These are phyloP conservation scores for Darevskia nairensis DNA, from an alignment of 2,797 vertebrate genomes.

Conservation along the genomic window DNA sequence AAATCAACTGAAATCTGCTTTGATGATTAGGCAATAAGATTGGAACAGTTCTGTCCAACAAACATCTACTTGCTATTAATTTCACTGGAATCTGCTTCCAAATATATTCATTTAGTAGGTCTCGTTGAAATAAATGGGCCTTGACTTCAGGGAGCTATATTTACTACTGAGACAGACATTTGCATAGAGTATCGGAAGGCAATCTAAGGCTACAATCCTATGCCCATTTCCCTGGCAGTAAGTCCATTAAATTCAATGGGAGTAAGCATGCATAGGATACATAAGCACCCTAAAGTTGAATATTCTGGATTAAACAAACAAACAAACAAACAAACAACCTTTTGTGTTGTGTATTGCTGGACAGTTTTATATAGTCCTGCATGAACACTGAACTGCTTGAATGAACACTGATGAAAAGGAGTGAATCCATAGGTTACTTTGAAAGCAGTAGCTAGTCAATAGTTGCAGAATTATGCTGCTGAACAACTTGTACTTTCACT, in stretches of 20 bases:
- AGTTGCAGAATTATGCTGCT: slow-evolving; percentile 29
- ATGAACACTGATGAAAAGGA: neutral
- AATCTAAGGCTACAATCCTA: neutral
- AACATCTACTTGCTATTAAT: neutral
- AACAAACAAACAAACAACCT: neutral
- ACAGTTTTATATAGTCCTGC: slow-evolving; percentile 25
- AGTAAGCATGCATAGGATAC: neutral
- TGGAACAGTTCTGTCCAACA: neutral
- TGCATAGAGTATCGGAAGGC: neutral
- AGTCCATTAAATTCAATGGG: neutral
- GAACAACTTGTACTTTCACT: slow-evolving; percentile 32
- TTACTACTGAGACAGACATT: neutral
- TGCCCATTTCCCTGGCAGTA: neutral
- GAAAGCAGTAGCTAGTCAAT: slow-evolving; percentile 28
- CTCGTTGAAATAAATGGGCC: neutral
- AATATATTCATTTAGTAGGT: neutral
- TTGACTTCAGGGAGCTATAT: neutral
- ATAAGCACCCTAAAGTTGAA: slow-evolving; percentile 50
- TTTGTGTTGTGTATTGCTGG: neutral
- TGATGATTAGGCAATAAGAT: neutral
- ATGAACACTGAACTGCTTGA: slow-evolving; percentile 38
- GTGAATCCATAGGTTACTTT: slow-evolving; percentile 1
- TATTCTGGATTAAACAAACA: neutral
- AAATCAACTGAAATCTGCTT: neutral
- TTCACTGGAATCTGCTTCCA: neutral